Evolutionary conservation across 2,113 vertebrate species (phyloP).

Genomic region (Tenrec ecaudatus): DNA sequence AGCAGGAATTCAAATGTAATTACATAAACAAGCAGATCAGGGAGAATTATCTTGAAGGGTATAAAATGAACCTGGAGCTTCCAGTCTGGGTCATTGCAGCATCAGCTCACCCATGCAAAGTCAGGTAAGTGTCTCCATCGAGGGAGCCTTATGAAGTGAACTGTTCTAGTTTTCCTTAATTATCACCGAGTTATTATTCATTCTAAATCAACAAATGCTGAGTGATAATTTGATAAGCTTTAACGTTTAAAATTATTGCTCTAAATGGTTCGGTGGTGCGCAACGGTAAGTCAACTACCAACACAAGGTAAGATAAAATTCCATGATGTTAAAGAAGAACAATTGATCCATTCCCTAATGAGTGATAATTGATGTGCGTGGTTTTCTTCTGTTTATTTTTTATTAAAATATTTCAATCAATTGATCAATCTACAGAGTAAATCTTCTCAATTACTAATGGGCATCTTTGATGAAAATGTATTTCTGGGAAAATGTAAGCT

Average conservation of each 20-base stretch:
- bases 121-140: slow-evolving; percentile 76
- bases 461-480: slow-evolving; percentile 57
- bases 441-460: slow-evolving; percentile 19
- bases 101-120: slow-evolving; percentile 80
- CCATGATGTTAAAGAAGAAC: not conserved
- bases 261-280: not conserved
- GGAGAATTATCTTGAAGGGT: slow-evolving; percentile 86
- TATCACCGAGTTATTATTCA: slow-evolving; percentile 39
- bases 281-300: not conserved
- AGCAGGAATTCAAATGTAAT: slow-evolving; percentile 85
- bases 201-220: slow-evolving; percentile 22
- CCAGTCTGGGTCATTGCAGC: slow-evolving; percentile 79
- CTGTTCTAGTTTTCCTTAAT: slow-evolving; percentile 17
- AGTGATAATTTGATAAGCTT: slow-evolving; percentile 6
- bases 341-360: not conserved
- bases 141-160: slow-evolving; percentile 45
- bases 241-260: slow-evolving; percentile 29
- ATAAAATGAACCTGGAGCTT: slow-evolving; percentile 85
- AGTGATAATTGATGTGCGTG: not conserved
- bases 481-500: slow-evolving; percentile 17
- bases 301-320: not conserved
- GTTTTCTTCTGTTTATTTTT: slow-evolving; percentile 10
- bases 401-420: slow-evolving; percentile 28
- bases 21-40: slow-evolving; percentile 89
- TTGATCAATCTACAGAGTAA: slow-evolving; percentile 34